phyloP scores from a whole-genome alignment of 2,797 vertebrate species.

The Leptatherina wallacei region DNA sequence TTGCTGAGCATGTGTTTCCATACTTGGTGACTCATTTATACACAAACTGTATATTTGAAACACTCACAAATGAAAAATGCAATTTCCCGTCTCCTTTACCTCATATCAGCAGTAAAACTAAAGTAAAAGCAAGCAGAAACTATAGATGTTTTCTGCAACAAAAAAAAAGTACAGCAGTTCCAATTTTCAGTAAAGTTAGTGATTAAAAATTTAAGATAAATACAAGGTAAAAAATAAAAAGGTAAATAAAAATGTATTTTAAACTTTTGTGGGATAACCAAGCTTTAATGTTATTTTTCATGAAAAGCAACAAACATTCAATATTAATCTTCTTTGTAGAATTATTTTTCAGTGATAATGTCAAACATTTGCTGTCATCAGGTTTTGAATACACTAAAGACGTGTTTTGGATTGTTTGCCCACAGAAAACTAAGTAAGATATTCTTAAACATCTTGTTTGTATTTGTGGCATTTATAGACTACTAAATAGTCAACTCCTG shows the following conservation, averaged over 20 bases:
- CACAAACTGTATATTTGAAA: slow-evolving; percentile 1
- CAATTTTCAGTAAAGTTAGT: neutral
- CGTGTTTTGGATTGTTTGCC: neutral
- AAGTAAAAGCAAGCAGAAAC: neutral
- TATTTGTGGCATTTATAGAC: neutral
- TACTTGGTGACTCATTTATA: slow-evolving; percentile 36
- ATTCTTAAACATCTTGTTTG: neutral
- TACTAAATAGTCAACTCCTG: neutral
- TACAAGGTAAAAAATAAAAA: too few relatives aligned
- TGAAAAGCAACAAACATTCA: too few relatives aligned
- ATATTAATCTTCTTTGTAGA: too few relatives aligned
- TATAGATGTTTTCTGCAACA: neutral
- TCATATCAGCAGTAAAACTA: neutral
- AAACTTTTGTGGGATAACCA: too few relatives aligned
- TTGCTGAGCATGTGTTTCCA: slow-evolving; percentile 45
- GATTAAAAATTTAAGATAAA: neutral
- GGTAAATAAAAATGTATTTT: too few relatives aligned
- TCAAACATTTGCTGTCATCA: too few relatives aligned
- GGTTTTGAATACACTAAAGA: neutral
- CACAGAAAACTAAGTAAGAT: neutral
- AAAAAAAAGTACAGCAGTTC: neutral
- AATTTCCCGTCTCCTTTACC: neutral
- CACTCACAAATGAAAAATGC: neutral
- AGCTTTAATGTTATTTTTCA: too few relatives aligned
- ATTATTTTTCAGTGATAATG: too few relatives aligned